Evolutionary conservation across 2,888 invertebrate species (phyloP).

Genomic region (Orthosia cruda): DNA sequence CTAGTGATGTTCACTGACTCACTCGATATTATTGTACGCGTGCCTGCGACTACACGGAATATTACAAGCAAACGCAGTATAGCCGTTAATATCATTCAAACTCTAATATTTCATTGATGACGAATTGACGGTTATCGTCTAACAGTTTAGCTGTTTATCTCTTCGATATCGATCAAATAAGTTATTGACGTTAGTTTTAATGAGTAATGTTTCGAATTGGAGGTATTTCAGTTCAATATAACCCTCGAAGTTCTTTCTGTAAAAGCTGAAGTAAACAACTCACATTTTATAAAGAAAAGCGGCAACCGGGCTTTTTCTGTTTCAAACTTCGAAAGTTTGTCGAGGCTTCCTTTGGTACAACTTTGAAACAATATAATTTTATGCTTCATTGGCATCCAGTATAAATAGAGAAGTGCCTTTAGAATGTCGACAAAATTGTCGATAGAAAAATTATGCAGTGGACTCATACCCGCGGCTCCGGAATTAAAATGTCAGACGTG

Average conservation of each 20-base stretch:
- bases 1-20: constrained; percentile 88
- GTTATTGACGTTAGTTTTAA: constrained; percentile 16
- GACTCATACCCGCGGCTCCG: constrained; percentile 86
- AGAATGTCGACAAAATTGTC: constrained; percentile 86
- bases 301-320: not conserved
- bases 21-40: constrained; percentile 83
- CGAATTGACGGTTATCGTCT: constrained; percentile 26
- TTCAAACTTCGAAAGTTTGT: constrained; percentile 22
- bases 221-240: not conserved
- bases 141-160: constrained; percentile 21
- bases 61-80: constrained; percentile 60
- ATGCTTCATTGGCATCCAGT: constrained; percentile 43
- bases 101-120: constrained; percentile 46
- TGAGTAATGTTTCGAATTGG: not conserved
- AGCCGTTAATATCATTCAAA: constrained; percentile 50
- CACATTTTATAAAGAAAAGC: constrained; percentile 10
- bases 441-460: constrained; percentile 84
- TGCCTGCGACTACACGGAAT: constrained; percentile 63
- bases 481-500: constrained; percentile 92
- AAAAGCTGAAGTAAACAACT: constrained; percentile 15
- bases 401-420: constrained; percentile 79
- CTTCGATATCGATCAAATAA: constrained; percentile 19
- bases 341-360: constrained; percentile 28
- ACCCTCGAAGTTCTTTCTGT: not conserved
- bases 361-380: constrained; percentile 46